Evolutionary conservation across 1,140 invertebrate species (phyloP).

Genomic region (Drosophila willistoni): DNA sequence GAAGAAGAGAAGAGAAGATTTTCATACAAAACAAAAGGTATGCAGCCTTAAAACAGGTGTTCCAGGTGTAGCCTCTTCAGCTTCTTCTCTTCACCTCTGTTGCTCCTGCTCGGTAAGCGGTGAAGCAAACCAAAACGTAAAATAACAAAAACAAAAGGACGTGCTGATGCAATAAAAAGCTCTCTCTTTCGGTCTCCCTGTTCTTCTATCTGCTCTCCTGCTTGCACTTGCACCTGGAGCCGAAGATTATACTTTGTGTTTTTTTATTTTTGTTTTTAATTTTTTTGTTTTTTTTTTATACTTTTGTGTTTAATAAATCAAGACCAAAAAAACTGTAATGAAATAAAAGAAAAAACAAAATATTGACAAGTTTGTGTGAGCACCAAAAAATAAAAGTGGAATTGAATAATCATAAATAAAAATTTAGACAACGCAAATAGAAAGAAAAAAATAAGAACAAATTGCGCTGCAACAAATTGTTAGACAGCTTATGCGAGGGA

Average conservation of each 20-base stretch:
- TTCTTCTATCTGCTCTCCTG: not conserved
- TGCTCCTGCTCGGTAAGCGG: not conserved
- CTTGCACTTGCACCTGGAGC: slow-evolving; percentile 4
- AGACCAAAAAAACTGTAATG: slow-evolving; percentile 75
- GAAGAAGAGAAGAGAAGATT: slow-evolving; percentile 62
- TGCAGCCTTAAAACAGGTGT: slow-evolving; percentile 56
- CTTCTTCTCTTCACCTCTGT: not conserved
- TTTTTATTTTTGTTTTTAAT: slow-evolving; percentile 14
- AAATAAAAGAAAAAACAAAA: slow-evolving; percentile 50
- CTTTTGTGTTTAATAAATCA: slow-evolving; percentile 63
- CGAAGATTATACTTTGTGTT: not conserved
- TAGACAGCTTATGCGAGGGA: not conserved
- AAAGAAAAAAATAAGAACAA: slow-evolving; percentile 23
- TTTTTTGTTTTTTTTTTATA: slow-evolving; percentile 19
- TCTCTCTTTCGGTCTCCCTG: not conserved
- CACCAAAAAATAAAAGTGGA: slow-evolving; percentile 35
- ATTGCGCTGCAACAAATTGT: slow-evolving; percentile 54
- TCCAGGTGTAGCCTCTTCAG: not conserved
- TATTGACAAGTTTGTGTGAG: slow-evolving; percentile 16
- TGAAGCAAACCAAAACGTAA: slow-evolving; percentile 19
- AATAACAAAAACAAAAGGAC: slow-evolving; percentile 16
- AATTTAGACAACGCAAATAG: slow-evolving; percentile 54
- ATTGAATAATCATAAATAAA: slow-evolving; percentile 40
- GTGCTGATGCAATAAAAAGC: slow-evolving; percentile 7
- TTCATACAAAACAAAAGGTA: slow-evolving; percentile 80